These are phyloP conservation scores for Tupaia tana DNA, from an alignment of 2,113 vertebrate genomes.

Conservation along the genomic window DNA sequence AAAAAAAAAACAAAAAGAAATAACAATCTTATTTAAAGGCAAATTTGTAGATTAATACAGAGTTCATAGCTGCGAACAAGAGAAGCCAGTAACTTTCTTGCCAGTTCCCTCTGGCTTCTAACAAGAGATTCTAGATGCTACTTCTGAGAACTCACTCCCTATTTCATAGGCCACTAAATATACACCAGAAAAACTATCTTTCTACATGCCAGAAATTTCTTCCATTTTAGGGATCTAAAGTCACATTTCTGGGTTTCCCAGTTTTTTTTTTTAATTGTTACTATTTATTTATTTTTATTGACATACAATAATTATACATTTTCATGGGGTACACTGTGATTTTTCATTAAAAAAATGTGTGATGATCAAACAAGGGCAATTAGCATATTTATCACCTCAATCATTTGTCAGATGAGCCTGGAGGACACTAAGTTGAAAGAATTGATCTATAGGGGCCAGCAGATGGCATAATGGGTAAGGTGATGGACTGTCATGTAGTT, in stretches of 20 bases:
- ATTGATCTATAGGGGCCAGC: too few relatives aligned
- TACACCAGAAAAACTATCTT: not conserved
- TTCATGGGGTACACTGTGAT: too few relatives aligned
- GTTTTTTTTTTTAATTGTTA: not conserved
- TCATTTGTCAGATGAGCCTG: too few relatives aligned
- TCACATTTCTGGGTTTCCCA: not conserved
- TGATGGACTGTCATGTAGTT: too few relatives aligned
- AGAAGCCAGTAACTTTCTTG: conserved; percentile 5
- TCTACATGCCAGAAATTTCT: not conserved
- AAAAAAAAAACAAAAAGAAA: too few relatives aligned
- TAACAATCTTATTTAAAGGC: not conserved
- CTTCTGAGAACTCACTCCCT: not conserved
- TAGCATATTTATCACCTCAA: too few relatives aligned
- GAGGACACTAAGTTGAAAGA: too few relatives aligned
- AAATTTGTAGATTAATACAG: not conserved
- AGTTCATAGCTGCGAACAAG: not conserved
- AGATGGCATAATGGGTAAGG: too few relatives aligned
- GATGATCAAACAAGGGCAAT: too few relatives aligned
- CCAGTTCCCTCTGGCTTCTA: conserved; percentile 2
- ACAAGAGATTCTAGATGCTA: not conserved
- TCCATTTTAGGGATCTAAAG: not conserved
- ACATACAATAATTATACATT: too few relatives aligned
- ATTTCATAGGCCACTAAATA: not conserved
- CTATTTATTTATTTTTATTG: too few relatives aligned
- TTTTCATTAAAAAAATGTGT: too few relatives aligned